A percentile compares a stretch with the other conserved stretches of the same genome.
Conservation (phyloP, 2,113 vertebrate genomes). For the Tursiops truncatus region DNA sequence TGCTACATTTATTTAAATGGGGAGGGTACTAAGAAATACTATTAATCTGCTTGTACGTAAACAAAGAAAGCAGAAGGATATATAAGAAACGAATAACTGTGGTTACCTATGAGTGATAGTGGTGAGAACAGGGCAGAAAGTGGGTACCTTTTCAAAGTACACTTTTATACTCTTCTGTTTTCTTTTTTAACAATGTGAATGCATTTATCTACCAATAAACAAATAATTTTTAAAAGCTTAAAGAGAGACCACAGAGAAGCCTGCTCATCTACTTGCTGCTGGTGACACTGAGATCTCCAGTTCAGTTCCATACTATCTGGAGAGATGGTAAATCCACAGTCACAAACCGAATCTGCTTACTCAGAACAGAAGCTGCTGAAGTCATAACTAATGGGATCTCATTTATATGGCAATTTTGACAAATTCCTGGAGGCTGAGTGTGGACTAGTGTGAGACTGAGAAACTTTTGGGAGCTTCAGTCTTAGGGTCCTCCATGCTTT, state of each 20-base stretch:
- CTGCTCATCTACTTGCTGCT: not conserved
- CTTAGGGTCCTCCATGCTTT: not conserved
- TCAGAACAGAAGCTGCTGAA: not conserved
- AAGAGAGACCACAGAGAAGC: not conserved
- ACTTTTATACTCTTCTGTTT: not conserved
- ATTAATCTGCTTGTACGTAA: not conserved
- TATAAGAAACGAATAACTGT: not conserved
- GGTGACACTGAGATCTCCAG: not conserved
- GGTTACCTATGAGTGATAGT: not conserved
- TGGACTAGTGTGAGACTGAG: not conserved
- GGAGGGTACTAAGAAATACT: not conserved
- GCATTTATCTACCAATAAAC: not conserved
- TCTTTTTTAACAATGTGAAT: not conserved
- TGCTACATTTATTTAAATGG: not conserved
- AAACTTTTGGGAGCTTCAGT: not conserved
- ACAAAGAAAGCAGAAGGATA: not conserved
- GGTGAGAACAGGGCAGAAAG: not conserved
- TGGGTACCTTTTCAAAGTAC: not conserved
- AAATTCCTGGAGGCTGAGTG: not conserved
- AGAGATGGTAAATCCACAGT: not conserved
- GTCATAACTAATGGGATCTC: not conserved
- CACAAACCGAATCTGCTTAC: not conserved
- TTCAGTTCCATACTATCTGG: not conserved
- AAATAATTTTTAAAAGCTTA: not conserved
- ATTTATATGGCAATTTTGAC: not conserved